phyloP scores from a whole-genome alignment of 2,113 vertebrate genomes.

The Sterna hirundo region DNA sequence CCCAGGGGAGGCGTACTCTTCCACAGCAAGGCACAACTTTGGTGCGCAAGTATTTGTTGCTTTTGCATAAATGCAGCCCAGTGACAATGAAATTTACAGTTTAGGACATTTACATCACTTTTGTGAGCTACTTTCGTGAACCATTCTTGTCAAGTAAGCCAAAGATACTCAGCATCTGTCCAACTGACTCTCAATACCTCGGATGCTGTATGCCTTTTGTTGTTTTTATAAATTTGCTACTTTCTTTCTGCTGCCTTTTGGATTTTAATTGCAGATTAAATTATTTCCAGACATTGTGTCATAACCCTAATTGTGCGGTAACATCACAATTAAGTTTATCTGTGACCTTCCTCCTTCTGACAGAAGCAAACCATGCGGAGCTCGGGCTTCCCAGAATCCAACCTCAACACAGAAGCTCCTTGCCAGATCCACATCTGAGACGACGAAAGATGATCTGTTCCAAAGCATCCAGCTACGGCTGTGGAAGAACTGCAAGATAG shows the following conservation, averaged over 20 bases:
- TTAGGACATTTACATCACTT: not conserved
- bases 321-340: not conserved
- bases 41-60: not conserved
- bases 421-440: slow-evolving; percentile 24
- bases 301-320: not conserved
- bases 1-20: not conserved
- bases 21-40: not conserved
- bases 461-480: not conserved
- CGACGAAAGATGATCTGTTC: not conserved
- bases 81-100: not conserved
- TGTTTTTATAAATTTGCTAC: not conserved
- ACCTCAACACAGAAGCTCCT: not conserved
- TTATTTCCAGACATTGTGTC: not conserved
- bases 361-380: not conserved
- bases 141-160: not conserved
- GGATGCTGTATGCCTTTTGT: not conserved
- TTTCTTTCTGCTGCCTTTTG: not conserved
- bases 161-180: not conserved
- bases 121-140: not conserved
- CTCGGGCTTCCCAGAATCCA: slow-evolving; percentile 12
- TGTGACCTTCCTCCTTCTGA: slow-evolving; percentile 2
- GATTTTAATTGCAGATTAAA: not conserved
- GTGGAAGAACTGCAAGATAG: not conserved
- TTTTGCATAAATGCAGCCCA: not conserved
- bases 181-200: not conserved